These are phyloP conservation scores for Choristoneura fumiferana DNA, from an alignment of 1,140 invertebrate genomes.

Conservation along the genomic window DNA sequence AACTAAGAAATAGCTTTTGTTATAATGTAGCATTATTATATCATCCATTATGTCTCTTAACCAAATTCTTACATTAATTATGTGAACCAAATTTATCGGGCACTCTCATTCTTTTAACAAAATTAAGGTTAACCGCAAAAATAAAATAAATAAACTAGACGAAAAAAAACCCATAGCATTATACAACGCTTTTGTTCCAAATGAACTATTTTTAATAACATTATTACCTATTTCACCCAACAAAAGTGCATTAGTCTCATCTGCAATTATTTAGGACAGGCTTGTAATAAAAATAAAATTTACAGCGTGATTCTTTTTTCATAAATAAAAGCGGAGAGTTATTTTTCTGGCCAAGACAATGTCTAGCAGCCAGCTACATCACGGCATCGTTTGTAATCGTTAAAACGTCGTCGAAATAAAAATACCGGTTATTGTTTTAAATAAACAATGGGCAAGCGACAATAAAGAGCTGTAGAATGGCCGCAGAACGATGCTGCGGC, in stretches of 20 bases:
- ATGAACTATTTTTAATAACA: slow-evolving; percentile 12
- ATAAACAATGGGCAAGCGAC: slow-evolving; percentile 64
- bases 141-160: slow-evolving; percentile 3
- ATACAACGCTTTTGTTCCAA: neutral
- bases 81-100: slow-evolving; percentile 21
- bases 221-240: slow-evolving; percentile 25
- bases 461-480: slow-evolving; percentile 55
- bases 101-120: neutral
- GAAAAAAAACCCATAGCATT: neutral
- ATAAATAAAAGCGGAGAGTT: too few relatives aligned
- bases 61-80: slow-evolving; percentile 42
- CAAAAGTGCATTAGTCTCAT: slow-evolving; percentile 22
- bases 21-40: slow-evolving; percentile 19
- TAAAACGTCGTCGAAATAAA: slow-evolving; percentile 61
- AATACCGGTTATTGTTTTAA: slow-evolving; percentile 66
- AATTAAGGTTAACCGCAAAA: slow-evolving; percentile 9
- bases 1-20: slow-evolving; percentile 33
- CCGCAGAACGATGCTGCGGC: slow-evolving; percentile 49
- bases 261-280: too few relatives aligned
- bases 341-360: too few relatives aligned
- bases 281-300: slow-evolving; percentile 33
- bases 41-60: slow-evolving; percentile 28
- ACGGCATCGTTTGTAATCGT: slow-evolving; percentile 58
- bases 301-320: slow-evolving; percentile 21
- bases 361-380: slow-evolving; percentile 13